Evolutionary conservation across 2,113 vertebrate species (phyloP), one percentile per base, ranked within the genome.

Genomic region (Equus quagga): DNA sequence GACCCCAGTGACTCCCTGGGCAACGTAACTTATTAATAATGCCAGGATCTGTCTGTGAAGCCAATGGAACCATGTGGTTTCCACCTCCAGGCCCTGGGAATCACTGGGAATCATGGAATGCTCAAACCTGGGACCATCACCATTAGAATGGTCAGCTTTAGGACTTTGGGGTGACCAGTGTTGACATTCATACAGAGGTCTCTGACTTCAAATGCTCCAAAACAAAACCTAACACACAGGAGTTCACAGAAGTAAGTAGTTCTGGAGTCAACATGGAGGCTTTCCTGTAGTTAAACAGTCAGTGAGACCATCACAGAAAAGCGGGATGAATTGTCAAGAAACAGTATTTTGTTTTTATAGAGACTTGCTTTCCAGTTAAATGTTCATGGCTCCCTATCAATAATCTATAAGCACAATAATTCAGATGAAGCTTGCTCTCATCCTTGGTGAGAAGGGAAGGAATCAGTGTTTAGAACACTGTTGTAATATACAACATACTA

Each of bases 301-400:
- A n/a, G 12, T 46, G 67, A 82, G 5, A 18, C 56, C 65, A 44
- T 82, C 56, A 80, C 2, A 84, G 69, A 62, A 73, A 67, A 97
- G 75, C 26, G 51, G 36, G 21, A 8, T 3, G 3, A 44, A 24
- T 93, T 28, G 44, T 14, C 67, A 75, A 86, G 8, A 23, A 93
- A 70, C 3, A 56, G 4, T 60, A 58, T 51, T 75, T 33, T 95
- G n/a, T 80, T 87, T 96, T 94, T 69, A 83, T 12, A 73, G 69
- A n/a, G 26, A 93, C 91, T 89, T 19, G 10, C 12, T 96, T 97
- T 69, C 56, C 49, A 26, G 7, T 46, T 51, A 85, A 84, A 84
- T 81, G 26, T 33, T 62, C 44, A 58, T 24, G 7, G 23, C 58
- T 72, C 46, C 4, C 36, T 89, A 21, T 36, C 54, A 76, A 65